These are phyloP conservation scores for Hydropsyche tenuis DNA, from an alignment of 1,140 invertebrate species.

Conservation along the genomic window DNA sequence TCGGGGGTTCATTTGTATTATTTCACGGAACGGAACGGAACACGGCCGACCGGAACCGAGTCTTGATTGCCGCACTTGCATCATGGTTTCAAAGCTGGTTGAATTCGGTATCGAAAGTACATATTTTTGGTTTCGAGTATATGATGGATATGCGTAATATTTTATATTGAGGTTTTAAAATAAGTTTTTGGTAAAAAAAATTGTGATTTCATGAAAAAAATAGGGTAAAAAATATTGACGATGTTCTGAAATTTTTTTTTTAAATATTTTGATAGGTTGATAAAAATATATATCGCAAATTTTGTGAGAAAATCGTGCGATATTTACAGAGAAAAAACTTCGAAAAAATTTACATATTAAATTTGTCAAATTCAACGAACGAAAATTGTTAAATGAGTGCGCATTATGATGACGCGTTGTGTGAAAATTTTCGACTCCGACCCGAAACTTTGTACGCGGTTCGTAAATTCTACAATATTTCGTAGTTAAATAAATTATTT, in stretches of 20 bases:
- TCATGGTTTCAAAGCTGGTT: conserved; percentile 13
- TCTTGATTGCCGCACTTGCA: conserved; percentile 27
- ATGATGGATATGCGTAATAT: no score
- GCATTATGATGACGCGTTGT: no score
- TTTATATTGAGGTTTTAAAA: no score
- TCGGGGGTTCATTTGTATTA: conserved; percentile 38
- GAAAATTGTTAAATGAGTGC: no score
- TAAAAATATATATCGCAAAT: not conserved
- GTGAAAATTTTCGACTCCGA: not conserved
- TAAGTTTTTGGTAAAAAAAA: no score
- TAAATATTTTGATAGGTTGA: no score
- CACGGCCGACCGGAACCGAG: conserved; percentile 35
- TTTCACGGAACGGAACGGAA: conserved; percentile 30
- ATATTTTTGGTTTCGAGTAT: no score
- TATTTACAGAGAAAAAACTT: not conserved
- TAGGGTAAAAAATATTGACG: no score
- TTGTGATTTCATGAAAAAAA: no score
- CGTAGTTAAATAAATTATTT: conserved; percentile 6
- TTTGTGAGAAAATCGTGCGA: not conserved
- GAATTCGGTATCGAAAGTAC: not conserved
- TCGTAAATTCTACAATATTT: not conserved
- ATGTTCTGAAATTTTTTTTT: no score
- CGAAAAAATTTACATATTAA: no score
- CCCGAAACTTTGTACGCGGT: not conserved
- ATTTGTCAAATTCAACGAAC: no score